phyloP scores from a whole-genome alignment of 2,888 invertebrate genomes.

The Drosophila meridiana region DNA sequence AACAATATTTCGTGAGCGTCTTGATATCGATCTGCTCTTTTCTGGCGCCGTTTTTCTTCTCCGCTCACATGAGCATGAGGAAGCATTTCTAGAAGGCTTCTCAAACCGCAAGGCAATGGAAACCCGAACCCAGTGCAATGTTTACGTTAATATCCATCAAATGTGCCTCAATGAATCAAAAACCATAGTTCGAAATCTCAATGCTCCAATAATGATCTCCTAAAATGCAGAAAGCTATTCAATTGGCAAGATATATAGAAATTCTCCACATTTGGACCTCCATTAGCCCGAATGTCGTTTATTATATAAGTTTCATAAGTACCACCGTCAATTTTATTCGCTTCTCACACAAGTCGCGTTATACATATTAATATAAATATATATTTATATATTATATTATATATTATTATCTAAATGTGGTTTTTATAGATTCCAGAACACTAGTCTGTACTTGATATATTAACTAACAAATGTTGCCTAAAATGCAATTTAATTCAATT shows the following conservation, averaged over 20 bases:
- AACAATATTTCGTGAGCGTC: constrained; percentile 70
- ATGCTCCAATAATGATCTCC: constrained; percentile 37
- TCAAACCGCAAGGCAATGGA: constrained; percentile 6
- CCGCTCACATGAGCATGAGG: constrained; percentile 67
- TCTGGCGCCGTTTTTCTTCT: constrained; percentile 73
- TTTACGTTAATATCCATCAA: constrained; percentile 62
- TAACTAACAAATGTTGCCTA: constrained; percentile 25
- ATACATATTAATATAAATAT: constrained; percentile 36
- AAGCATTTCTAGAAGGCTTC: constrained; percentile 74
- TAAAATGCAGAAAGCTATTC: constrained; percentile 15
- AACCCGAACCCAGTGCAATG: constrained; percentile 29
- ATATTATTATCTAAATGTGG: constrained; percentile 48
- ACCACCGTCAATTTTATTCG: constrained; percentile 81
- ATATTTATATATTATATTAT: constrained; percentile 37
- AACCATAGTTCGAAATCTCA: constrained; percentile 35
- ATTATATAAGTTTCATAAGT: constrained; percentile 72
- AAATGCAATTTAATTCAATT: constrained; percentile 30
- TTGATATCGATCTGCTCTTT: constrained; percentile 72
- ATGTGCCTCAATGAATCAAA: constrained; percentile 73
- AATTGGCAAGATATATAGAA: constrained; percentile 19
- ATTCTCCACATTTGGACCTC: constrained; percentile 26
- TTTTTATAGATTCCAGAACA: constrained; percentile 56
- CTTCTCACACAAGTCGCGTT: constrained; percentile 74
- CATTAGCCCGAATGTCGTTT: constrained; percentile 60
- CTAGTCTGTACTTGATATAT: constrained; percentile 51